Percentiles rank a stretch among this genome's conserved stretches.
These are phyloP conservation scores for Paratrypauchen microcephalus DNA, from an alignment of 2,797 vertebrate genomes.

Conservation along the genomic window DNA sequence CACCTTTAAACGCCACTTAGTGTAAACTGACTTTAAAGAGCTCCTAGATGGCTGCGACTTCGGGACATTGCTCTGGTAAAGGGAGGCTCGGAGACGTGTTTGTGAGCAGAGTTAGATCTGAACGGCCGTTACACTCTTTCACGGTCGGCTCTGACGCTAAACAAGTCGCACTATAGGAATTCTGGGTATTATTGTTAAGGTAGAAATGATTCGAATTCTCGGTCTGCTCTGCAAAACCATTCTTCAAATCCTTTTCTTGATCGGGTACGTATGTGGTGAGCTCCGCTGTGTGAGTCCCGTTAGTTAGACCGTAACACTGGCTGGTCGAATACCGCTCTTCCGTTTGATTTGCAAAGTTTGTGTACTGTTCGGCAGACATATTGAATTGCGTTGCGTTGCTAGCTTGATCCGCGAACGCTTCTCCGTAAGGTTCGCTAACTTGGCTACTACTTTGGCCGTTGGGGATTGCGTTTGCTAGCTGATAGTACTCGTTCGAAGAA, in stretches of 20 bases:
- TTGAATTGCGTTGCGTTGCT: slow-evolving; percentile 81
- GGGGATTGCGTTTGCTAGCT: slow-evolving; percentile 85
- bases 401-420: slow-evolving; percentile 82
- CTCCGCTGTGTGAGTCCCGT: slow-evolving; percentile 72
- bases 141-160: slow-evolving; percentile 79
- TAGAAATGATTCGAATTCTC: slow-evolving; percentile 83
- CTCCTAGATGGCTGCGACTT: slow-evolving; percentile 85
- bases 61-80: slow-evolving; percentile 87
- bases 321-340: slow-evolving; percentile 58
- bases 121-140: slow-evolving; percentile 79
- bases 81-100: slow-evolving; percentile 89
- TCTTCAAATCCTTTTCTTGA: slow-evolving; percentile 78
- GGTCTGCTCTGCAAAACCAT: slow-evolving; percentile 80
- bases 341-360: slow-evolving; percentile 58
- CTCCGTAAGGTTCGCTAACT: slow-evolving; percentile 79
- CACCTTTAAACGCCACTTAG: slow-evolving; percentile 36
- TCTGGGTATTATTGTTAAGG: slow-evolving; percentile 89
- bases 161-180: slow-evolving; percentile 82
- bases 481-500: slow-evolving; percentile 89
- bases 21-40: slow-evolving; percentile 43
- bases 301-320: slow-evolving; percentile 81
- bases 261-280: slow-evolving; percentile 81
- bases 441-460: slow-evolving; percentile 67
- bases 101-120: slow-evolving; percentile 87
- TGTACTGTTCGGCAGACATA: slow-evolving; percentile 85